Conservation (phyloP, 2,888 invertebrate genomes). For the Spisula solida region DNA sequence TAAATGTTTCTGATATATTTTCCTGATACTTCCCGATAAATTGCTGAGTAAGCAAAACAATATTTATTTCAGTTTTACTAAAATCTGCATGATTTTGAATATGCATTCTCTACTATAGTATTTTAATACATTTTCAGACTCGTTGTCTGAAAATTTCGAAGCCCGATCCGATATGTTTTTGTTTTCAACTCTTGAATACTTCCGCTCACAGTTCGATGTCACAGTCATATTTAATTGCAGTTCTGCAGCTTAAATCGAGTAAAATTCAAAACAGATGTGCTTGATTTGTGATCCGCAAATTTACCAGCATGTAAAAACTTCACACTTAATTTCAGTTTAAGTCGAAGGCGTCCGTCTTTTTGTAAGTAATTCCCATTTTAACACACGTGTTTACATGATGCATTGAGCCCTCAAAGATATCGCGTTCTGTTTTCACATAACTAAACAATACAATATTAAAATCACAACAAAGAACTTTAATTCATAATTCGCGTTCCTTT, state of each 20-base stretch:
- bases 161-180: too few species aligned
- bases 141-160: too few species aligned
- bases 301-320: not conserved
- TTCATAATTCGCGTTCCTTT: slow-evolving; percentile 24
- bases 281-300: not conserved
- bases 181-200: not conserved
- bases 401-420: not conserved
- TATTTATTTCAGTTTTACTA: too few species aligned
- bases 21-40: too few species aligned
- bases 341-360: not conserved
- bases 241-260: not conserved
- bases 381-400: slow-evolving; percentile 9
- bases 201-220: not conserved
- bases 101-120: too few species aligned
- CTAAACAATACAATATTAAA: slow-evolving; percentile 25
- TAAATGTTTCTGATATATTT: too few species aligned
- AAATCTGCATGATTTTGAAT: too few species aligned
- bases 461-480: slow-evolving; percentile 18
- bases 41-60: too few species aligned
- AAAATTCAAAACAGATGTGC: not conserved
- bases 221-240: not conserved
- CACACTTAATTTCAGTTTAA: slow-evolving; percentile 24
- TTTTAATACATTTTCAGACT: too few species aligned
- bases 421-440: not conserved
- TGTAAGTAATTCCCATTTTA: not conserved